Conservation (phyloP, 2,113 vertebrate species). For the Perognathus longimembris region DNA sequence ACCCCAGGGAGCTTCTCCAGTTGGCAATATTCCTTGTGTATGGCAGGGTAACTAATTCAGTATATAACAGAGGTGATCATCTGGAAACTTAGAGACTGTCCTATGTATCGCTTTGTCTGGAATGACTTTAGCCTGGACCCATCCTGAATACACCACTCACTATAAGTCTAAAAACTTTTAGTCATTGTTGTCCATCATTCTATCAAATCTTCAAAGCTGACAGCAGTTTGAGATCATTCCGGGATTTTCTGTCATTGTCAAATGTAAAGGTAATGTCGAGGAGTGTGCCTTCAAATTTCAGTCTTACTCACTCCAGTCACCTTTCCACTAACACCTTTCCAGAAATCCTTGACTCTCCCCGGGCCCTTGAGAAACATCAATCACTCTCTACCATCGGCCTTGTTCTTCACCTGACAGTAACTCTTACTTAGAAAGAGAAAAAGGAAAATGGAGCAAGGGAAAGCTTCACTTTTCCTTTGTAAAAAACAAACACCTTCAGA, state of each 20-base stretch:
- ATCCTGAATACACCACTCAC: background rate
- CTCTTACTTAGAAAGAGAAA: background rate
- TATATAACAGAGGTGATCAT: background rate
- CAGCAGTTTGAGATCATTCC: background rate
- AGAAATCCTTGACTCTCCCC: no score
- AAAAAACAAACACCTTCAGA: background rate
- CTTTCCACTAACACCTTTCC: background rate
- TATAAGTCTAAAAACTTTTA: background rate
- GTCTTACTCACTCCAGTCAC: background rate
- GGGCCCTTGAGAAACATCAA: background rate
- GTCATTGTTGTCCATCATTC: background rate
- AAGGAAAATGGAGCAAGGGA: background rate
- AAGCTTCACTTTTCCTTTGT: background rate
- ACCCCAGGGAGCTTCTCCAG: no score
- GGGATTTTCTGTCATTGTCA: background rate
- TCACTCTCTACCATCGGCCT: background rate
- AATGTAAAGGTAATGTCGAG: background rate
- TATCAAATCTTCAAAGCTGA: background rate
- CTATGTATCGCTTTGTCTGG: background rate
- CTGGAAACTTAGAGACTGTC: background rate
- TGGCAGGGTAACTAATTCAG: background rate
- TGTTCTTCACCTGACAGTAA: background rate
- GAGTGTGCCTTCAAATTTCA: background rate
- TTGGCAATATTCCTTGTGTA: no score
- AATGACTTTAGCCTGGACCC: background rate